These are phyloP conservation scores for Pinna nobilis DNA, from an alignment of 1,140 invertebrate genomes.

Conservation along the genomic window DNA sequence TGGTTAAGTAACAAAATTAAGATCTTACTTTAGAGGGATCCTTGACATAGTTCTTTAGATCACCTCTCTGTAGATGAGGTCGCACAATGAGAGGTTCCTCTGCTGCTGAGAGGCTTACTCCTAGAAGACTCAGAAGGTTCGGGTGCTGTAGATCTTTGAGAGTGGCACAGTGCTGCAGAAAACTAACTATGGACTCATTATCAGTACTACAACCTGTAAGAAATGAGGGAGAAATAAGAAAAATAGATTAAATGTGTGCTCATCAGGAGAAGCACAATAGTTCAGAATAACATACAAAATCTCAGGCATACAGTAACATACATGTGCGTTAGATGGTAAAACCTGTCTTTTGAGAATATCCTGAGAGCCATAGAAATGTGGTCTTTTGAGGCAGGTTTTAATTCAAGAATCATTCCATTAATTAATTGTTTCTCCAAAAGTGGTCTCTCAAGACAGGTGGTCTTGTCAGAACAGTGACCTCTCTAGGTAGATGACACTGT, in stretches of 20 bases:
- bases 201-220: constrained; percentile 61
- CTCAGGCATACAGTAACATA: too few relatives aligned
- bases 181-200: constrained; percentile 67
- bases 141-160: constrained; percentile 75
- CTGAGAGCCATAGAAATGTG: too few relatives aligned
- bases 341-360: too few relatives aligned
- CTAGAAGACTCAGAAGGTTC: constrained; percentile 73
- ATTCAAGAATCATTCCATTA: too few relatives aligned
- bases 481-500: too few relatives aligned
- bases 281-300: not conserved
- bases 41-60: constrained; percentile 74
- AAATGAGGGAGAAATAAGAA: not conserved
- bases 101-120: constrained; percentile 70
- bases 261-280: not conserved
- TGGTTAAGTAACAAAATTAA: too few relatives aligned
- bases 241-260: not conserved
- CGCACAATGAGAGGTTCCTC: constrained; percentile 74
- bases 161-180: constrained; percentile 73
- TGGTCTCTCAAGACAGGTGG: too few relatives aligned
- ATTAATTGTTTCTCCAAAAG: too few relatives aligned
- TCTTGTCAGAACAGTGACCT: too few relatives aligned
- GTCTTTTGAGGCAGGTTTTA: too few relatives aligned
- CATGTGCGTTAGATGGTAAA: too few relatives aligned
- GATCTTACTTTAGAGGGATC: constrained; percentile 73
- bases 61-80: constrained; percentile 75